Evolutionary conservation across 2,888 invertebrate genomes (phyloP), one percentile per base, ranked within the genome.

Genomic region (Phytoseiulus persimilis): DNA sequence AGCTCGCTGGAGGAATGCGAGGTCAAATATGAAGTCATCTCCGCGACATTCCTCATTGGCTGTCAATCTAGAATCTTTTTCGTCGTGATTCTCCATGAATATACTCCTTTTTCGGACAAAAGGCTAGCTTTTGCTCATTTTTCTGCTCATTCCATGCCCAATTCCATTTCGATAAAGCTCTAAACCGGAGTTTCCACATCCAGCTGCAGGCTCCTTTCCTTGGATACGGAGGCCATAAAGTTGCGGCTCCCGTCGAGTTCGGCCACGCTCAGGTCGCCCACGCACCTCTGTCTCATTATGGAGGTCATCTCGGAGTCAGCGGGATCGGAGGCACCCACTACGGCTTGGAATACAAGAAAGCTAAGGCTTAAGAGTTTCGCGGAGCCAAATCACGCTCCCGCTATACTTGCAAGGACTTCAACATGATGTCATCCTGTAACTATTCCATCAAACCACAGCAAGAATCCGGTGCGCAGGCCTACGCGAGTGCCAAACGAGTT

Each of bases 311-410:
- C 33, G 87, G 87, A 28, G n/a, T 87, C n/a, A 65, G 65, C 65
- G 87, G 87, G 23, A 87, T 87, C 33, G 87, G 87, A 33, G 87
- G 87, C 0, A 87, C 32, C 11, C 87, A 87, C 28, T 87, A 87
- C 33, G 87, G 33, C 5, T 28, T 32, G 39, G 87, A 87, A 87
- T 87, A 87, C 33, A 87, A 31, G 87, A 87, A 87, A 31, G 87
- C 87, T 6, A 32, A 31, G 87, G 87, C 87, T 23, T 87, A 87
- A 87, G 87, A n/a, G 32, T 32, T 0, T 84, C 84, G 31, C 84
- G 23, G 5, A 28, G 84, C 6, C 46, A 6, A 14, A 14, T 46
- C 14, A n/a, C 46, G 46, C 6, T 6, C 14, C 14, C 46, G 6
- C 46, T 46, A 14, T 11, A 65, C 65, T 14, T 1, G 2, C 65